Evolutionary conservation across 1,140 invertebrate species (phyloP), one percentile per base, ranked within the genome.

Genomic region (Caenorhabditis brenneri): DNA sequence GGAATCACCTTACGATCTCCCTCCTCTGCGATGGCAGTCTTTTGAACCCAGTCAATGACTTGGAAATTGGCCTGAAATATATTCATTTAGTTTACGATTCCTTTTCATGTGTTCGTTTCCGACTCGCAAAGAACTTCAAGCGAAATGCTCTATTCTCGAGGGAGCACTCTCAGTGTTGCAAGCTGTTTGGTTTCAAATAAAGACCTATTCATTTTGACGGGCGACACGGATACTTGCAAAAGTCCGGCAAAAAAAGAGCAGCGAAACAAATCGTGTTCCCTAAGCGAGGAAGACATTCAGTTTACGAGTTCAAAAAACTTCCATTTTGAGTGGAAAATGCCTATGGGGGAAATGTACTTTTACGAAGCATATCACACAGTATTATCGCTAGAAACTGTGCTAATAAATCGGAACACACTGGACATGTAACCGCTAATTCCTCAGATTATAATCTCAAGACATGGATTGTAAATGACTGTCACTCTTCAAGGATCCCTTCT

Each of bases 11-110:
- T 39, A 19, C 83, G 78, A 27, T 86, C 79, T 48, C 58, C 83
- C 58, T 88, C 88, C 16, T 87, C 88, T 29, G 84, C 82, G 46
- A 85, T 55, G 49, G 86, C 87, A 15, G 58, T 19, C 51, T 87
- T 85, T 55, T 86, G 82, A 33, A 84, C 53, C 88, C 88, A 88
- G 33, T 86, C 53, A 31, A 88, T 81, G 9, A 88, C 80, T 24
- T 81, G 42, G 85, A 87, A 81, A 85, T 87, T 87, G 24, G 87
- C 84, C 84, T 85, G 51, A 49, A 85, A 51, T 15, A 12, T 2
- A 22, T 9, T 2, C 0, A 42, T 65, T 2, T 15, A 46, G 16
- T 33, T 51, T 31, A 12, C 51, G 10, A 9, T 4, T 31, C 19
- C 7, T 33, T 27, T 12, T 48, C 22, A n/a, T 42, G 19, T 27